Base-by-base conservation (phyloP, 2,888 invertebrate genomes). In the Trissolcus brochymenae region DNA sequence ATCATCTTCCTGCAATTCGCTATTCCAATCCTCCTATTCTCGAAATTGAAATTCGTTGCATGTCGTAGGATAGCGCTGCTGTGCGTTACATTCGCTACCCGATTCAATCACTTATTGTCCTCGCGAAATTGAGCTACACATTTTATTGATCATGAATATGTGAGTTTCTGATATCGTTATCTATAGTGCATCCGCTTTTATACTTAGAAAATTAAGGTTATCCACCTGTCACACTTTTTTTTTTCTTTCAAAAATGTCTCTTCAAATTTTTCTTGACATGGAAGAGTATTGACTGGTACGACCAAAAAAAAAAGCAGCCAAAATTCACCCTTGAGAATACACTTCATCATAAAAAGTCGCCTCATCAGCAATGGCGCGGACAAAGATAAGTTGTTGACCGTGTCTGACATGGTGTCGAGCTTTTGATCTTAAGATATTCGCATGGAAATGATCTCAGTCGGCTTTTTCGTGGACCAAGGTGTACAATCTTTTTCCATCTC, bases 41-140 rank as follows among this genome's bases (percentile, higher is more conserved):
- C 40, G 16, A 72, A 70, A 73, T 78, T 65, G 56, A 77, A 79
- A 80, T 81, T 78, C 79, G 76, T 70, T 76, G 35, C 72, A 51
- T 76, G 70, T 76, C 73, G 61, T 21, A 25, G 17, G 4, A 29
- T 25, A 40, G 17, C 13, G 43, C 43, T 19, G 14, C 54, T 40
- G 61, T 51, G 55, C 11, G 53, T 59, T 80, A 80, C 78, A 76
- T 79, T 78, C 66, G 65, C 80, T 79, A 81, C 83, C 81, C 80
- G 81, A 84, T 84, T 84, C 84, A 82, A 85, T 85, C 84, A 85
- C 84, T 71, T 70, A 71, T 56, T 56, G 70, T 71, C 66, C 29
- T 43, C 14, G 35, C 51, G 9, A 70, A 70, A 65, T 61, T 53
- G 56, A 65, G 65, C 29, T 21, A 35, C 59, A 49, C 51, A 41